These are phyloP conservation scores for Hyppa rectilinea DNA, from an alignment of 2,888 invertebrate genomes.

Conservation along the genomic window DNA sequence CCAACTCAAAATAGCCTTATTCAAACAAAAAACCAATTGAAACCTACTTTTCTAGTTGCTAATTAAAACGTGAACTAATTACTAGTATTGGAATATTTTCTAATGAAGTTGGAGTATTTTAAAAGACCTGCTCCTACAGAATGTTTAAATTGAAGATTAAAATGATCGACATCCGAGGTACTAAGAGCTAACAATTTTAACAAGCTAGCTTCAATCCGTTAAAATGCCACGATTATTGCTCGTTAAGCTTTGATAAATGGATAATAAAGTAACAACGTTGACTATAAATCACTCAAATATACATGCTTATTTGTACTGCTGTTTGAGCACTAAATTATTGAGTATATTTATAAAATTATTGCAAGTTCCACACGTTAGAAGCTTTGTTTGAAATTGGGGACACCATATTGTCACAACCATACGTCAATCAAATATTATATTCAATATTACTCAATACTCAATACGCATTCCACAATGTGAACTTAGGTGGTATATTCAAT, in stretches of 20 bases:
- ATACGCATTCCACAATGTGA: too few relatives aligned
- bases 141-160: constrained; percentile 69
- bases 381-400: constrained; percentile 13
- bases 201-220: constrained; percentile 78
- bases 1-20: constrained; percentile 34
- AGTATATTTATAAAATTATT: constrained; percentile 55
- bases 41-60: constrained; percentile 42
- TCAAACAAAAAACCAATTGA: constrained; percentile 41
- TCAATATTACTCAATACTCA: too few relatives aligned
- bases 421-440: too few relatives aligned
- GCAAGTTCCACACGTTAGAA: constrained; percentile 24
- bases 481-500: too few relatives aligned
- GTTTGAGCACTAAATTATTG: constrained; percentile 59
- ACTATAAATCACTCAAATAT: constrained; percentile 78
- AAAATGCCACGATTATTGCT: constrained; percentile 82
- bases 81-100: constrained; percentile 54
- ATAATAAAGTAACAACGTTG: constrained; percentile 81
- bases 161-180: constrained; percentile 70
- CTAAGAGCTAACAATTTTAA: constrained; percentile 78
- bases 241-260: constrained; percentile 86
- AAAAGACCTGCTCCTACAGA: constrained; percentile 54
- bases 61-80: constrained; percentile 57
- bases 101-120: constrained; percentile 62
- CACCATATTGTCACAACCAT: background rate
- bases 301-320: constrained; percentile 66